Evolutionary conservation across 2,888 invertebrate genomes (phyloP).

Genomic region (Nasonia oneida): DNA sequence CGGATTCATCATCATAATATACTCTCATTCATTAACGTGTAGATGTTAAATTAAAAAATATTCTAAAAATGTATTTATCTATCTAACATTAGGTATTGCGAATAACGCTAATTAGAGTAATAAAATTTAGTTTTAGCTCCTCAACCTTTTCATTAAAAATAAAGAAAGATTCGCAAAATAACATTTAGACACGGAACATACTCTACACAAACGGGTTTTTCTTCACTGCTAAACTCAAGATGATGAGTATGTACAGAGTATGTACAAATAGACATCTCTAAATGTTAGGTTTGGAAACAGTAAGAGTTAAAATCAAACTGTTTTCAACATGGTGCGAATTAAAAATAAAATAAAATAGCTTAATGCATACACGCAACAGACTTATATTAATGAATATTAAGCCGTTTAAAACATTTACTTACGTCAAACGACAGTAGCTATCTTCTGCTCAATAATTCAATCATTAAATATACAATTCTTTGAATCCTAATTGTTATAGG

Average conservation of each 20-base stretch:
- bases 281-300: neutral
- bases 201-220: neutral
- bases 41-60: slow-evolving; percentile 1
- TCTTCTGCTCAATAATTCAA: neutral
- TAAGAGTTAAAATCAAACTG: neutral
- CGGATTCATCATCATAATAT: neutral
- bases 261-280: neutral
- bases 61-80: neutral
- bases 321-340: neutral
- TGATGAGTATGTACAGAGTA: neutral
- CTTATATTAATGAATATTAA: slow-evolving; percentile 1
- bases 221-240: neutral
- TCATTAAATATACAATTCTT: neutral
- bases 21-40: neutral
- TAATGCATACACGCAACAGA: neutral
- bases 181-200: neutral
- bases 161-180: neutral
- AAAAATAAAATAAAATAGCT: neutral
- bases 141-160: neutral
- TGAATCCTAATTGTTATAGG: neutral
- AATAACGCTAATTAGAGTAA: neutral
- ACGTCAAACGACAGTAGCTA: neutral
- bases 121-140: neutral
- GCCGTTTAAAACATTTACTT: neutral
- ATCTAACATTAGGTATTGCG: slow-evolving; percentile 8